Base-by-base conservation (phyloP, 2,797 vertebrate species). In the Pteropus rufus region DNA sequence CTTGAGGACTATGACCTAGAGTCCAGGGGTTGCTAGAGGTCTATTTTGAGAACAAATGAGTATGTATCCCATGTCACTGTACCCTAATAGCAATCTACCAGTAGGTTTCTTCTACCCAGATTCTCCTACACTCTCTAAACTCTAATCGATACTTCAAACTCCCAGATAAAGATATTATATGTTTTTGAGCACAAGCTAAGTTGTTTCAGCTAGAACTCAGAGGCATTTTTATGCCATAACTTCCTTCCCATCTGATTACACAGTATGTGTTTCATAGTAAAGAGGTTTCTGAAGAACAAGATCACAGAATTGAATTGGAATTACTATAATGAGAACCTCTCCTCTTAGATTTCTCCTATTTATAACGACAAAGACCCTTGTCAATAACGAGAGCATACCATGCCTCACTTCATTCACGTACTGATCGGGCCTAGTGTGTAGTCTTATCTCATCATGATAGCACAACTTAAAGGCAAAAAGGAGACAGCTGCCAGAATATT, bases 401-500 rank as follows among this genome's bases (percentile, higher is more conserved):
- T 41, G 64, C 77, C 84, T 95, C 89, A 80, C 67, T 80, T 96
- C 56, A 73, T 84, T 89, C 91, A 70, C 18, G 72, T 62, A 94
- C 86, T 0, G 0, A 96, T 72, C 77, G 84, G 89, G 39, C 75
- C 41, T 87, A 85, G 34, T 93, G 31, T 93, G 18, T 70, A 89
- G 82, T 86, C 95, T 96, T 97, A 96, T 96, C 94, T 97, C 94
- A 95, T 97, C 97, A 94, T 95, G 94, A 97, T 97, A 93, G 91
- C 62, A 96, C 94, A 94, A 97, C 93, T 95, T 95, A 95, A 91
- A 96, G 91, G 96, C 86, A 96, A 95, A 97, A 96, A 93, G 95
- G 89, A 95, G 94, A 97, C 97, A 97, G 96, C 96, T 97, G 97
- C 92, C 96, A 95, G 97, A 97, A 93, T 97, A 98, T 95, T 97